Evolutionary conservation across 2,888 invertebrate species (phyloP), one percentile per base, ranked within the genome.

Genomic region (Agrotis segetum): DNA sequence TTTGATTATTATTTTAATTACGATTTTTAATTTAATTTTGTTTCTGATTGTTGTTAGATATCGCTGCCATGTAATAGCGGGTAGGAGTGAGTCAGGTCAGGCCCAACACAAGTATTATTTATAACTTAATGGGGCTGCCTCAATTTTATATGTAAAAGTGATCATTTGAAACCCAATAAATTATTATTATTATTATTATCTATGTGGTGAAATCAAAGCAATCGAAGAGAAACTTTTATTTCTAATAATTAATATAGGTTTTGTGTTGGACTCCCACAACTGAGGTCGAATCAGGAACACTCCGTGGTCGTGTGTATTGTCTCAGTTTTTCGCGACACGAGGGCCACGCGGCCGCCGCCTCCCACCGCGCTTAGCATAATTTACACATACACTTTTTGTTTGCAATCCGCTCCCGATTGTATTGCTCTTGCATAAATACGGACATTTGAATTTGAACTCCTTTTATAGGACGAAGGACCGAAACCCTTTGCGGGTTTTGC

Each of bases 301-400:
- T 16, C 85, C 84, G 53, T 13, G 56, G 16, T 58, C 50, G 61
- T 63, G 60, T 29, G 67, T 69, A 67, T 78, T 63, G 72, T 76
- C 62, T 74, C 78, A 83, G 73, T 74, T 79, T 74, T 76, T 72
- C 64, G 71, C 71, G 76, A 71, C 71, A 67, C 68, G 79, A 71
- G 73, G 56, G 46, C 67, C 74, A 59, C 71, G 50, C 66, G 78
- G 53, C 55, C 63, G 66, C 74, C 81, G 73, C 81, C 71, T 70
- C 79, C 77, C 79, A 52, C 68, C 75, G 62, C 67, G 55, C 67
- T 85, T 84, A 82, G 74, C 85, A 85, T 85, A 85, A 85, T 81
- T 77, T 79, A 68, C 77, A 77, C 82, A 74, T 77, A 83, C 70
- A 80, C 72, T 77, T 84, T 85, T 84, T 82, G 82, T 77, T 82